Conservation (phyloP, 2,797 vertebrate species). For the Syngnathus acus region DNA sequence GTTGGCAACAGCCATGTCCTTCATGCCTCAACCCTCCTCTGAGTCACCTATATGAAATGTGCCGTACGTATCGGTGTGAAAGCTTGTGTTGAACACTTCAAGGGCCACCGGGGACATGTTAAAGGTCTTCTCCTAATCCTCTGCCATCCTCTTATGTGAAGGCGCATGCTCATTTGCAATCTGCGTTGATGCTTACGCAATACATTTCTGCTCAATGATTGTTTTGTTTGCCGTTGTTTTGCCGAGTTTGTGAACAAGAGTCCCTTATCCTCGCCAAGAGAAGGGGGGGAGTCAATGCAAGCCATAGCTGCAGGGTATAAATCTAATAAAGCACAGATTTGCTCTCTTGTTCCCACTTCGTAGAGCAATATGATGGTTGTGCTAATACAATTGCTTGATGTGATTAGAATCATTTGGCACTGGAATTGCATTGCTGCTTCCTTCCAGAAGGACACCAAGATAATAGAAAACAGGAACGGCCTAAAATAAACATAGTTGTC, state of each 20-base stretch:
- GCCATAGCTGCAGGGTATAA: not conserved
- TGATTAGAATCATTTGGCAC: not conserved
- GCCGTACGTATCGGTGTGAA: not conserved
- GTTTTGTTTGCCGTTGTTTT: not conserved
- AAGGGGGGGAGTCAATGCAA: not conserved
- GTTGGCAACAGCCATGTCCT: not conserved
- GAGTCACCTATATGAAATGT: not conserved
- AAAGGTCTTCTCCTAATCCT: constrained; percentile 2
- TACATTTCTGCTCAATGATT: not conserved
- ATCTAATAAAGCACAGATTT: not conserved
- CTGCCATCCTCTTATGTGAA: not conserved
- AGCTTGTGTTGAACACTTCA: not conserved
- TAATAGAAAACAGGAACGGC: not conserved
- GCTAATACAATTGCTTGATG: not conserved
- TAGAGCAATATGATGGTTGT: not conserved
- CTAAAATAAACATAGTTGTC: not conserved
- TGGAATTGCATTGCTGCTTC: not conserved
- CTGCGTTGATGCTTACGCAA: not conserved
- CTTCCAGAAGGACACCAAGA: not conserved
- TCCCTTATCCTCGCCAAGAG: not conserved
- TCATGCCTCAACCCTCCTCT: not conserved
- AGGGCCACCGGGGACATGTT: not conserved
- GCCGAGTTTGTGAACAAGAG: not conserved
- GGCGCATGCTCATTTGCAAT: not conserved
- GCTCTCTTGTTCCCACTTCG: not conserved